Evolutionary conservation across 2,113 vertebrate species (phyloP), one percentile per base, ranked within the genome.

Genomic region (Alligator mississippiensis): DNA sequence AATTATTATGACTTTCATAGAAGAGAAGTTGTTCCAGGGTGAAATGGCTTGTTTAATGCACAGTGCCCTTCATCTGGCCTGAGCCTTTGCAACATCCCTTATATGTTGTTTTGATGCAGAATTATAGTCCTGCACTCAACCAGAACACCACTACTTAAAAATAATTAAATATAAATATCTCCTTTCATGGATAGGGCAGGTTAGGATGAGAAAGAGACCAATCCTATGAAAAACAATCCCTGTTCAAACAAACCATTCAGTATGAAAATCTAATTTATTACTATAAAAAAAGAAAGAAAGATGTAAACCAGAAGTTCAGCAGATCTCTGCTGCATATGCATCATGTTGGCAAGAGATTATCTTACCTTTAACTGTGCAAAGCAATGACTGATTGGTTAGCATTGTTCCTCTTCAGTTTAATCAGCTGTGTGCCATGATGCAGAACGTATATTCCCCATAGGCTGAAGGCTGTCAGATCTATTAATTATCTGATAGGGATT

Each of bases 401-500:
- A 27, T 96, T 85, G 61, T 89, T 97, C 81, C 84, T 97, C 90
- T 95, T 97, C 97, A 95, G 88, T 93, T 97, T 98, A 97, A 98
- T 98, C 97, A 97, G 91, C 90, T 61, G 80, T 97, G 96, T 96
- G 95, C 98, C 96, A 70, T 97, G 97, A 97, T 97, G 96, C 84
- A 96, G 96, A 98, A 98, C 97, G 96, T 92, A 27, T 83, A 66
- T 97, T 98, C 97, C 96, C 96, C 70, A 25, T 85, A 89, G 98
- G 95, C 92, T 61, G 3, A 14, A 10, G 11, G 59, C 82, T 94
- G 87, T 93, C 63, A 92, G 94, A 97, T 78, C 85, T 95, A 88
- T 95, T 97, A 92, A 95, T 98, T 97, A 97, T 98, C 95, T 97
- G 92, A 95, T 13, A 82, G 95, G 93, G 96, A 97, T 97, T 98